Conservation (phyloP, 2,113 vertebrate genomes). For the Cepphus grylle region DNA sequence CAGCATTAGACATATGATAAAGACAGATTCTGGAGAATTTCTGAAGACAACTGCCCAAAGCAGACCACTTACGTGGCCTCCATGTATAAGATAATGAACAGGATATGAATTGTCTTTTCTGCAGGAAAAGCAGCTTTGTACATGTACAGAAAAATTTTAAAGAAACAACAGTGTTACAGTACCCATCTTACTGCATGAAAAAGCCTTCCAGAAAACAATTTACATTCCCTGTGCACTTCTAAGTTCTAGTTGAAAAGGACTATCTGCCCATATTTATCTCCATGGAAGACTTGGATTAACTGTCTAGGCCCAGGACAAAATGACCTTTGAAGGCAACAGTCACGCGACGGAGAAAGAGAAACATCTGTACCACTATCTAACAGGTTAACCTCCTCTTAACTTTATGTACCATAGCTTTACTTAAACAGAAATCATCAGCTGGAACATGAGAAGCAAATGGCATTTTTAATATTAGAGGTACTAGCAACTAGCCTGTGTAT, state of each 20-base stretch:
- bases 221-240: not conserved
- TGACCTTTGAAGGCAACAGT: not conserved
- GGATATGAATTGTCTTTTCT: not conserved
- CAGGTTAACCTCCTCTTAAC: not conserved
- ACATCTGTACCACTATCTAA: not conserved
- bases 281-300: not conserved
- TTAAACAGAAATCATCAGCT: not conserved
- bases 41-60: not conserved
- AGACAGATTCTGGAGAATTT: not conserved
- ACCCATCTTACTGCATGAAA: not conserved
- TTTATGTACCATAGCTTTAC: not conserved
- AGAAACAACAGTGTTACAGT: not conserved
- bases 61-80: not conserved
- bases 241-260: constrained; percentile 21
- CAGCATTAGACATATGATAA: not conserved
- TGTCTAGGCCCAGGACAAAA: not conserved
- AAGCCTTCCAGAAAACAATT: not conserved
- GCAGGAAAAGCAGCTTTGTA: not conserved
- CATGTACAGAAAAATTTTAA: not conserved
- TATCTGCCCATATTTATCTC: not conserved
- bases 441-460: constrained; percentile 1
- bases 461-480: constrained; percentile 1
- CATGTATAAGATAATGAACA: not conserved
- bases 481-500: not conserved
- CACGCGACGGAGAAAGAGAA: not conserved